A percentile compares a stretch with the other conserved stretches of the same genome.
Conservation (phyloP, 2,113 vertebrate genomes). For the Ondatra zibethicus region DNA sequence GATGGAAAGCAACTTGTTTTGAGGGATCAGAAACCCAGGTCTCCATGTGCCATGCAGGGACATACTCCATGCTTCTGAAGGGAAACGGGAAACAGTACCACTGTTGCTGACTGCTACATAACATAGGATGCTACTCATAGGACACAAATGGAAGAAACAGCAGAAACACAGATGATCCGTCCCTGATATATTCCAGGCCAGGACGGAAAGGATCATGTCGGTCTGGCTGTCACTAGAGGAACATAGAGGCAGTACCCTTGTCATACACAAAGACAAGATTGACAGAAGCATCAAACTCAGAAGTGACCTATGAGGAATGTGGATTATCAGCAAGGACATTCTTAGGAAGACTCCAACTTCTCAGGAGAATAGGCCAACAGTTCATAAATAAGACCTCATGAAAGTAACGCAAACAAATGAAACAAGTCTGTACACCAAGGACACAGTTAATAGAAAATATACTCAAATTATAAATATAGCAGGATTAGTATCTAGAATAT, state of each 20-base stretch:
- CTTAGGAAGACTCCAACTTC: not conserved
- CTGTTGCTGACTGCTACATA: too few species aligned
- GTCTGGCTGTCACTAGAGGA: not conserved
- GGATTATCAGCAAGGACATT: not conserved
- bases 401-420: not conserved
- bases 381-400: not conserved
- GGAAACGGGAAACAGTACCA: not conserved
- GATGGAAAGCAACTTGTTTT: not conserved
- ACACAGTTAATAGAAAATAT: not conserved
- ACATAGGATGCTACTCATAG: not conserved
- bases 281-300: not conserved
- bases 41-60: too few species aligned
- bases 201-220: too few species aligned
- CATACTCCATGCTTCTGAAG: not conserved
- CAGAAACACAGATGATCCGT: not conserved
- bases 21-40: not conserved
- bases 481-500: not conserved
- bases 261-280: not conserved
- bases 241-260: not conserved
- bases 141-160: not conserved
- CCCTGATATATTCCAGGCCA: not conserved
- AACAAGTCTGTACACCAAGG: not conserved
- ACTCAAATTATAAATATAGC: not conserved
- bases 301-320: too few species aligned
- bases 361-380: not conserved